Evolutionary conservation across 2,113 vertebrate genomes (phyloP).

Genomic region (Guaruba guarouba): DNA sequence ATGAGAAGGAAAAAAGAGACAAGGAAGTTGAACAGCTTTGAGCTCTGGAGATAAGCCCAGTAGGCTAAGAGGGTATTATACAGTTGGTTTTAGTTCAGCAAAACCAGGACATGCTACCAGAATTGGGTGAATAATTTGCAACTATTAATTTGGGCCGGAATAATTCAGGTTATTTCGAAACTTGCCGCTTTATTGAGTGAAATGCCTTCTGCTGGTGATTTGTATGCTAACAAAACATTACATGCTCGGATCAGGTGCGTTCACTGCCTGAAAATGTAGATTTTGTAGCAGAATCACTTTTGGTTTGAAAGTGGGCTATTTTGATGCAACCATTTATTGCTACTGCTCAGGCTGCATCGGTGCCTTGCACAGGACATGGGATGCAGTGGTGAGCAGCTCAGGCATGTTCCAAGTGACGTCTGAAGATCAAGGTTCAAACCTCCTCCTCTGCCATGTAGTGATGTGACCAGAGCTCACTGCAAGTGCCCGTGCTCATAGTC

Average conservation of each 20-base stretch:
- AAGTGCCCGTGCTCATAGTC: accelerated
- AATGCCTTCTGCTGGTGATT: not conserved
- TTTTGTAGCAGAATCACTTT: not conserved
- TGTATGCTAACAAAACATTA: not conserved
- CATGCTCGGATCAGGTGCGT: not conserved
- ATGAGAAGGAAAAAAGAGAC: not conserved
- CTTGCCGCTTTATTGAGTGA: not conserved
- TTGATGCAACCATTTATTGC: accelerated
- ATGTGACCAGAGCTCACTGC: not conserved
- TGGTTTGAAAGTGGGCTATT: not conserved
- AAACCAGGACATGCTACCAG: not conserved
- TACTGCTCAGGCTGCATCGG: not conserved
- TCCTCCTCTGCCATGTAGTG: not conserved
- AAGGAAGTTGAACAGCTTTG: not conserved
- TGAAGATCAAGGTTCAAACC: not conserved
- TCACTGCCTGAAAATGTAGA: not conserved
- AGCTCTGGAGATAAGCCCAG: constrained; percentile 58
- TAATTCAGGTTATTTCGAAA: not conserved
- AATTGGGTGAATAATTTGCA: constrained; percentile 41
- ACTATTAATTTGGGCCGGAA: constrained; percentile 4
- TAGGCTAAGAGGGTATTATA: constrained; percentile 48
- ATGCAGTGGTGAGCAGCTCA: not conserved
- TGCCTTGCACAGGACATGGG: not conserved
- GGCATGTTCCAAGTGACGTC: not conserved
- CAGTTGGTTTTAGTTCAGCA: constrained; percentile 35